Base-by-base conservation (phyloP, 2,113 vertebrate genomes). In the Proterorhinus semilunaris region DNA sequence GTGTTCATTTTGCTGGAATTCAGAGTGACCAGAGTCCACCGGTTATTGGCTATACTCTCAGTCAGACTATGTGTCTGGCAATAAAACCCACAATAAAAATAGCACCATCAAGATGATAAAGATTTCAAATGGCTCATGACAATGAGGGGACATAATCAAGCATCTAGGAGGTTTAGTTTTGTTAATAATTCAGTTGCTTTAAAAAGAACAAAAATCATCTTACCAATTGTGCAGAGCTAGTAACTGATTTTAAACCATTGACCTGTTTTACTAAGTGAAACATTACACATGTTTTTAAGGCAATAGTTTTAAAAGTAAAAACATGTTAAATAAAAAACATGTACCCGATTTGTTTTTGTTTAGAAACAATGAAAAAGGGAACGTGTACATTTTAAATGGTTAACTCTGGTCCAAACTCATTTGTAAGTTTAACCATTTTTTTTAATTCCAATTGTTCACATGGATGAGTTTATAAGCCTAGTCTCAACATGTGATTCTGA, bases 31-130 rank as follows among this genome's bases (percentile, higher is more conserved):
- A 36, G 16, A 45, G 55, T 7, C 17, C 59, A 69, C 54, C 7
- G 1, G 63, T 47, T 46, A 21, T 9, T 13, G 16, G 6, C 44
- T 13, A 64, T 66, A 46, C 58, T 69, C 42, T 44, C 27, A 55
- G 52, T 43, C 69, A 58, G 51, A 61, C 16, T 49, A 49, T 12
- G n/a, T 66, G 80, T 79, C 84, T 85, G 69, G 59, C 63, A 78
- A 58, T 59, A 43, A 83, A 12, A 80, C 49, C 75, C 1, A 66
- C 52, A 13, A 61, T 55, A 66, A 4, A 72, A 67, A 27, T 55
- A 62, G 51, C n/a, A 64, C 16, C 15, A 59, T 82, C 46, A 75
- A 6, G 74, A 15, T 13, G 57, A 10, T 0, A 55, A 10, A 54
- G 1, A 8, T n/a, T 45, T 16, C 8, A 8, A n/a, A 61, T 61